These are phyloP conservation scores for Linyphia triangularis DNA, from an alignment of 2,888 invertebrate genomes.

Conservation along the genomic window DNA sequence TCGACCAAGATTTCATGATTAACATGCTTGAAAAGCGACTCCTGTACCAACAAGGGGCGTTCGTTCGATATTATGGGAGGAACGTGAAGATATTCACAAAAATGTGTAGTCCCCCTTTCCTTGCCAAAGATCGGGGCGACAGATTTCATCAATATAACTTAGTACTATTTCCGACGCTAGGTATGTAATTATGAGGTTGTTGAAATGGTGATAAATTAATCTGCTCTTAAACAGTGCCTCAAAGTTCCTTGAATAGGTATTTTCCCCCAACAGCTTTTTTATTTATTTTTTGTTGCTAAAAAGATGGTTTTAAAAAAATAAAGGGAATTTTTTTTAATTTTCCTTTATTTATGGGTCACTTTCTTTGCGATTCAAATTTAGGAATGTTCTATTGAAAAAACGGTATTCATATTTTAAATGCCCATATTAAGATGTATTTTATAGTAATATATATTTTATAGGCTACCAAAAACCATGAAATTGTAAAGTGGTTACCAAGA, in stretches of 20 bases:
- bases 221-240: conserved; percentile 13
- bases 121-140: not conserved
- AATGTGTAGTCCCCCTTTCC: not conserved
- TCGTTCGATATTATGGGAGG: conserved; percentile 14
- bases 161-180: conserved; percentile 7
- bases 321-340: too few species aligned
- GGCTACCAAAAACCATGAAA: too few species aligned
- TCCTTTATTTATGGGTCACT: too few species aligned
- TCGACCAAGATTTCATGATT: conserved; percentile 11
- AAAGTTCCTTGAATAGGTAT: too few species aligned
- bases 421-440: too few species aligned
- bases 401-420: too few species aligned
- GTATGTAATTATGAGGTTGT: conserved; percentile 43
- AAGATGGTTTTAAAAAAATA: too few species aligned
- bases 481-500: too few species aligned
- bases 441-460: too few species aligned
- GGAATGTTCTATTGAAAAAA: too few species aligned
- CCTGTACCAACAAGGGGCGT: not conserved
- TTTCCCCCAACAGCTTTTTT: not conserved
- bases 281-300: too few species aligned
- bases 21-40: conserved; percentile 12
- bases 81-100: conserved; percentile 64
- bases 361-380: too few species aligned
- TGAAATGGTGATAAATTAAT: conserved; percentile 51
- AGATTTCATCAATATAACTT: not conserved